Conservation (phyloP, 2,797 vertebrate species). For the Tragopan temminckii region DNA sequence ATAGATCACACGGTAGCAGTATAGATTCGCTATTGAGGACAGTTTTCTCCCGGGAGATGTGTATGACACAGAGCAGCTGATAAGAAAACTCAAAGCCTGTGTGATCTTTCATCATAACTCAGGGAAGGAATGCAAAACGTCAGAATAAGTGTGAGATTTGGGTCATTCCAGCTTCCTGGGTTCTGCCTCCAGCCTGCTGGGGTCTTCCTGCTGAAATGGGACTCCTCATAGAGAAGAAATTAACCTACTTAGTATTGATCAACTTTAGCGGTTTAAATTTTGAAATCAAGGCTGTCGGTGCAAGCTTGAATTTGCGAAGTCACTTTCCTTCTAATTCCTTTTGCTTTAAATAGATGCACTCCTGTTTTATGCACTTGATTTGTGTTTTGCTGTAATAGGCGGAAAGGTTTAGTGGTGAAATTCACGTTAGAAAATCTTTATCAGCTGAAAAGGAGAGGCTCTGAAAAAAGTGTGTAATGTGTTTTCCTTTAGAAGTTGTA, state of each 20-base stretch:
- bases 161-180: fast-evolving
- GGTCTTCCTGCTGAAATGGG: neutral
- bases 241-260: neutral
- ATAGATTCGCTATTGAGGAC: neutral
- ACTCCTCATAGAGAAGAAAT: neutral
- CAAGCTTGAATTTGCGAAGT: neutral
- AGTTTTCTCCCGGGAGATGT: neutral
- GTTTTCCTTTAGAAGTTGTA: neutral
- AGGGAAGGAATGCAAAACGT: neutral
- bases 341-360: neutral
- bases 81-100: neutral
- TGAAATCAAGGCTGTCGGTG: neutral
- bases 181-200: neutral
- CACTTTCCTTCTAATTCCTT: neutral
- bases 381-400: neutral
- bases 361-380: neutral
- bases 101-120: neutral
- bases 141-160: neutral
- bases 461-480: neutral
- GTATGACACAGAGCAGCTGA: neutral
- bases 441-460: neutral
- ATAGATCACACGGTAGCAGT: neutral
- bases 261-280: neutral
- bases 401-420: neutral
- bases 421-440: neutral